Evolutionary conservation across 2,888 invertebrate genomes (phyloP), one percentile per base, ranked within the genome.

Genomic region (Catocala sponsa): DNA sequence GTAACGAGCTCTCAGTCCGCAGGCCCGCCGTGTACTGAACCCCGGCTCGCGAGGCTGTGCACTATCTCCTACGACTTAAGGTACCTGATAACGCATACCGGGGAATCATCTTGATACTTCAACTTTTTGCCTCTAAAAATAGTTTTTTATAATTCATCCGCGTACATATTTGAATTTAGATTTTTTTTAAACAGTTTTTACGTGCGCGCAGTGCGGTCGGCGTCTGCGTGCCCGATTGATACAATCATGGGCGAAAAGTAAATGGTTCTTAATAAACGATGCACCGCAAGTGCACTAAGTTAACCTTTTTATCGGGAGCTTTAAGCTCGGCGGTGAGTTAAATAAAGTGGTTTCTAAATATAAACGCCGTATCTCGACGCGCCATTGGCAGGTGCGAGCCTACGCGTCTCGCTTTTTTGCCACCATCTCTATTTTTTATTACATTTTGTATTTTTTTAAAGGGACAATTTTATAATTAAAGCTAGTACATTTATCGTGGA

Each of bases 321-420:
- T 89, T 86, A 87, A 90, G 90, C 89, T 84, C 81, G 88, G 87
- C 91, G 91, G 91, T 90, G 90, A 88, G 90, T 89, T 92, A 91
- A 92, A 92, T 93, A 92, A 93, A 93, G 92, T 92, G 92, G 88
- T 91, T 92, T 93, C 93, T 94, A 94, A 91, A 94, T 93, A 94
- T 94, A 94, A 91, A 89, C 90, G 83, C 83, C 85, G 88, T 94
- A 93, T 94, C 93, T 91, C 86, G 89, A 92, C 90, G 88, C 88
- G 85, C 85, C 88, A 92, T 92, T 93, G 94, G 93, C 94, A 94
- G 93, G 91, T 92, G 92, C 89, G 86, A 88, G 90, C 82, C 85
- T 85, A 85, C 85, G 88, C 88, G 79, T 90, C 88, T 86, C 78
- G 80, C 82, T 83, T 88, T 87, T 89, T 87, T 90, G 79, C 88